Evolutionary conservation across 2,797 vertebrate genomes (phyloP), one percentile per base, ranked within the genome.

Genomic region (Molothrus ater): DNA sequence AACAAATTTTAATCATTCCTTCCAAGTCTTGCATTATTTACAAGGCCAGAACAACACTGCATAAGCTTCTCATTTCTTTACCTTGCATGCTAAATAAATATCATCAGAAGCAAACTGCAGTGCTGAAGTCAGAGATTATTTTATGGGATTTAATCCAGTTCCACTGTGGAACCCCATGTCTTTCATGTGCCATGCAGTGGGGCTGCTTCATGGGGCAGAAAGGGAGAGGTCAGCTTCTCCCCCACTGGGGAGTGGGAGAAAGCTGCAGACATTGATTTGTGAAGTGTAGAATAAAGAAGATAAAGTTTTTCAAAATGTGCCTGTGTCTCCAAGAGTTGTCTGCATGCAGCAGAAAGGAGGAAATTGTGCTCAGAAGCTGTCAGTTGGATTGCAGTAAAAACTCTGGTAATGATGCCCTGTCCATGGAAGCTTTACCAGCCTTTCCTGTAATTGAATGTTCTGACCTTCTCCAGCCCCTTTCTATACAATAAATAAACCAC

Each of bases 371-470:
- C 76, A 73, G 66, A 80, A 93, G 51, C 90, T 97, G 89, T 93
- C 93, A 94, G 48, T 38, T 94, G 93, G 61, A 96, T 95, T 97
- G 90, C 68, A 76, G 76, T 76, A 89, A 95, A 96, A 96, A 79
- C 31, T 85, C 79, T 28, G 6, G 64, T 96, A 96, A 96, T 92
- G 91, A 96, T 48, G 91, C 31, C 66, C 92, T 96, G 86, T 96
- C 92, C 60, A 32, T 56, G 56, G 64, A 97, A 43, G 65, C 47
- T 89, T 95, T 71, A 86, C 78, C 81, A 93, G 78, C 29, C 45
- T 93, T 93, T 73, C 34, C 48, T 80, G 80, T 96, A 96, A 95
- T 85, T 96, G 74, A 92, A 96, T 92, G 83, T 53, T 89, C 88
- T 97, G 87, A 94, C 61, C 81, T 96, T 96, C 95, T 93, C 45